These are phyloP conservation scores for Acinonyx jubatus DNA, from an alignment of 2,113 vertebrate species.

Conservation along the genomic window DNA sequence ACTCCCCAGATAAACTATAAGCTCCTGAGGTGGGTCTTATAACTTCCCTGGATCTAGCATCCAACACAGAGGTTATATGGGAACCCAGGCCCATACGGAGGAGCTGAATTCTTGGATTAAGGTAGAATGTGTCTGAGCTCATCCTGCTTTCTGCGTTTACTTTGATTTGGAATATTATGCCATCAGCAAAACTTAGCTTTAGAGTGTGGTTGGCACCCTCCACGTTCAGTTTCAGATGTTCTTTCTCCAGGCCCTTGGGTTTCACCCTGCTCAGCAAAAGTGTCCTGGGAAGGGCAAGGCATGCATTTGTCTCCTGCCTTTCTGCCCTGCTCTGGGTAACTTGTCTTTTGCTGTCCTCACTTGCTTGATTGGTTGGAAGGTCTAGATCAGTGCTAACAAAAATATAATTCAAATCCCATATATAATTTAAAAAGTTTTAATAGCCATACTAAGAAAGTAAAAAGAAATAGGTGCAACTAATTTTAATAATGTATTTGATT, in stretches of 20 bases:
- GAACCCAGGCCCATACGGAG: background rate
- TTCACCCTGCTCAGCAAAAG: background rate
- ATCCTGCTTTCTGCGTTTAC: background rate
- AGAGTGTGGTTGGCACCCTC: background rate
- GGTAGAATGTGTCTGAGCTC: background rate
- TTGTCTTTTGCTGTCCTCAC: background rate
- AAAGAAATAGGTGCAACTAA: background rate
- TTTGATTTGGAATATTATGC: background rate
- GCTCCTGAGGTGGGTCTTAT: background rate
- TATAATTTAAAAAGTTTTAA: background rate
- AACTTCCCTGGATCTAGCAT: background rate
- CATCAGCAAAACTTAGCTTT: background rate
- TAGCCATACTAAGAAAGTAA: background rate
- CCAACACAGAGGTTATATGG: background rate
- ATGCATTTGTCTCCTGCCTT: background rate
- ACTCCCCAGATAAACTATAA: background rate
- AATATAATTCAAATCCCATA: background rate
- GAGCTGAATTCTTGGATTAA: background rate
- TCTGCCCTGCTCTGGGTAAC: background rate
- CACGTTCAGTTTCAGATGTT: background rate
- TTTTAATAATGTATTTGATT: background rate
- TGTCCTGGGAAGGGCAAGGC: background rate
- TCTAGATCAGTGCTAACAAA: background rate
- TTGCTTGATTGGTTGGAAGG: background rate
- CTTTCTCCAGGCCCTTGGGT: background rate